Evolutionary conservation across 2,113 vertebrate genomes (phyloP), one percentile per base, ranked within the genome.

Genomic region (Corythornis cristatus): DNA sequence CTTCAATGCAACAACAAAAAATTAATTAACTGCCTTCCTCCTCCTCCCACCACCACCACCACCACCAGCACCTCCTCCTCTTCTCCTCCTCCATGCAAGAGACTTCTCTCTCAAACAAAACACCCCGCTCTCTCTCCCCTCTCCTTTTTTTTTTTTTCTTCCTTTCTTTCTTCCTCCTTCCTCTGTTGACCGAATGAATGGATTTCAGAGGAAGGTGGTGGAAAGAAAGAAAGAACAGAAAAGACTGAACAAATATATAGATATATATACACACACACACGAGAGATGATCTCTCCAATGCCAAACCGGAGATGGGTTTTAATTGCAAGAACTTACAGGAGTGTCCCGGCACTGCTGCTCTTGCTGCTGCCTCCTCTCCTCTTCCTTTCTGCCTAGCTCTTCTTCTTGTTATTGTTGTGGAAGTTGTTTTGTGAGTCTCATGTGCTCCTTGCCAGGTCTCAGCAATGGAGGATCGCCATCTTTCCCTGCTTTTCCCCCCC

Each of bases 401-500:
- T 97, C 97, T 97, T 97, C 96, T 97, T 97, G 96, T 97, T 97
- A 97, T 98, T 98, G 98, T 98, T 97, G 97, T 98, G 97, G 97
- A 98, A 98, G 97, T 99, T 99, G 98, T 98, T 98, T 97, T 97
- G 98, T 98, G 97, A 97, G 98, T 98, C 98, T 99, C 98, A 98
- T 98, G 98, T 98, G 99, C 98, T 97, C 93, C 95, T 98, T 98
- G 98, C 98, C 98, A 98, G 98, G 98, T 99, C 98, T 99, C 98
- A 98, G 98, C 98, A 99, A 98, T 99, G 99, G 98, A 99, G 98
- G 98, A 99, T 99, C 99, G 99, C 99, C 99, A 99, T 99, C 99
- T 99, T 99, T 98, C 98, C 98, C 98, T 98, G 98, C 98, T 98
- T 98, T 98, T 96, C 97, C 93, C 93, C 87, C 89, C 88, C 91